Conservation (phyloP, 2,113 vertebrate genomes). For the mouse (Mus musculus) region GRCm39 chr14:29813001-29813500, state of each 20-base stretch:
- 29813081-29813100: background rate
- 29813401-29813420: background rate
- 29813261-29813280: background rate
- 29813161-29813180: conserved; percentile 22
- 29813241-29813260: background rate
- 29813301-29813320: background rate
- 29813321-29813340: background rate
- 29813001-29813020: background rate
- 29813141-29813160: background rate
- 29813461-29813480: background rate
- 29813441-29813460: background rate
- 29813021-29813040: background rate
- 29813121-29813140: background rate
- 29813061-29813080: background rate
- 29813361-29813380: background rate
- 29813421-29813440: background rate
- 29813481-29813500: background rate
- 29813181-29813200: background rate
- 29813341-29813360: background rate
- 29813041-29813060: background rate
- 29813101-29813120: background rate
- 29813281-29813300: background rate
- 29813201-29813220: conserved; percentile 8
- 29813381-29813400: background rate
- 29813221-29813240: background rate